phyloP scores from a whole-genome alignment of 2,797 vertebrate species.

The Leuciscus waleckii region DNA sequence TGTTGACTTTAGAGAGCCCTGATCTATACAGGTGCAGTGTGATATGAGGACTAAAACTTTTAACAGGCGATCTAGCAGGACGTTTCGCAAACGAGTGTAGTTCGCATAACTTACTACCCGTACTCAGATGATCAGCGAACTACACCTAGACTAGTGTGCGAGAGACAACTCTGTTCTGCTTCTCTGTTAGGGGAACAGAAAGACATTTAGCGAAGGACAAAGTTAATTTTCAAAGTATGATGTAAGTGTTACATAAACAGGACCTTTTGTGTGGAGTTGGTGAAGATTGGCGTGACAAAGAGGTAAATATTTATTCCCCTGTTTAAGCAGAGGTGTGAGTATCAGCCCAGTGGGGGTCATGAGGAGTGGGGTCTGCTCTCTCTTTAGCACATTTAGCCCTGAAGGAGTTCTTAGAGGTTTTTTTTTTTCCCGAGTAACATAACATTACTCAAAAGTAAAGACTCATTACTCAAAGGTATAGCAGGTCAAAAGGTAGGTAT shows the following conservation, averaged over 20 bases:
- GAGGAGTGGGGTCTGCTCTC: neutral
- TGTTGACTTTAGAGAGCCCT: too few species aligned
- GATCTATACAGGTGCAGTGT: too few species aligned
- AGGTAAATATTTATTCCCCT: neutral
- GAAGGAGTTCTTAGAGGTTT: too few species aligned
- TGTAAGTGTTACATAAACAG: neutral
- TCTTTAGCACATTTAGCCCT: neutral
- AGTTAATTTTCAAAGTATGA: neutral
- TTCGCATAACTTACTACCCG: neutral
- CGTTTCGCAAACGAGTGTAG: neutral
- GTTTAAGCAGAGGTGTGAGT: neutral
- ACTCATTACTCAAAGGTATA: too few species aligned
- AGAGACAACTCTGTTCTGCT: neutral
- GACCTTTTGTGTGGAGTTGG: neutral
- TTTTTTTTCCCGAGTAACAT: too few species aligned
- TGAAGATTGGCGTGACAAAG: neutral
- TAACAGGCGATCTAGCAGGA: neutral
- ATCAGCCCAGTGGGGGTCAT: neutral
- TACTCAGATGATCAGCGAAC: neutral
- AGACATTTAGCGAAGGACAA: neutral
- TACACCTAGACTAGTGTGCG: neutral
- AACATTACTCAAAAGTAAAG: too few species aligned
- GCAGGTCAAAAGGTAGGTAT: too few species aligned
- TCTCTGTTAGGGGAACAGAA: neutral
- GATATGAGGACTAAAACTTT: neutral